These are phyloP conservation scores for Enteromius anoplus DNA, from an alignment of 2,797 vertebrate species.

Conservation along the genomic window DNA sequence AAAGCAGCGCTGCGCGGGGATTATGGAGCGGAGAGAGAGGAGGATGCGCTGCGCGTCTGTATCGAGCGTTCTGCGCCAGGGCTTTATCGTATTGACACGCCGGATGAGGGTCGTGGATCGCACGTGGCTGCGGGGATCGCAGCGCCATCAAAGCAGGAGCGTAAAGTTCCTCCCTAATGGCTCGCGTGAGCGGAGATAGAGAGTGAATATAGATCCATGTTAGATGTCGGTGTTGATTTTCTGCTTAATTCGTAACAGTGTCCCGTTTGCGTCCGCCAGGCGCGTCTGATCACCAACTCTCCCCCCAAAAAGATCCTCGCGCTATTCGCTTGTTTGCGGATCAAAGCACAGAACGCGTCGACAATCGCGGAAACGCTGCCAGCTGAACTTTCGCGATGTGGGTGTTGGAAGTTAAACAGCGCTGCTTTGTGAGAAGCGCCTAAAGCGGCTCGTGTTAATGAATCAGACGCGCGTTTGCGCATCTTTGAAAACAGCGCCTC, in stretches of 20 bases:
- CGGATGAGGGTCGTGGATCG: conserved; percentile 8
- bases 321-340: conserved; percentile 62
- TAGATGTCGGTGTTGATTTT: conserved; percentile 15
- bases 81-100: conserved; percentile 34
- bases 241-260: conserved; percentile 17
- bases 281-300: conserved; percentile 75
- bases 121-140: background rate
- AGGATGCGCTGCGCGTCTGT: conserved; percentile 11
- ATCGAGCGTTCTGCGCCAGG: conserved; percentile 6
- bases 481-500: conserved; percentile 68
- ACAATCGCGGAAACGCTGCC: conserved; percentile 60
- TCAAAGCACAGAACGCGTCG: conserved; percentile 68
- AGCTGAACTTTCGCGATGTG: conserved; percentile 67
- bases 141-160: conserved; percentile 2
- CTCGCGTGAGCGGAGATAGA: background rate
- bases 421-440: conserved; percentile 69
- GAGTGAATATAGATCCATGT: conserved; percentile 4
- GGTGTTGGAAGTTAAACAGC: conserved; percentile 71
- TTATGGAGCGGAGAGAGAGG: conserved; percentile 49
- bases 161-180: conserved; percentile 7
- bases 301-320: conserved; percentile 58
- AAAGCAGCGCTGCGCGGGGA: conserved; percentile 55
- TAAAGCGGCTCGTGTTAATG: conserved; percentile 74
- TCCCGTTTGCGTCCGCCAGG: conserved; percentile 58
- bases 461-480: conserved; percentile 66